Conservation (phyloP, 64 coral and sea anemone species). For the Stichodactyla mertensii region DNA sequence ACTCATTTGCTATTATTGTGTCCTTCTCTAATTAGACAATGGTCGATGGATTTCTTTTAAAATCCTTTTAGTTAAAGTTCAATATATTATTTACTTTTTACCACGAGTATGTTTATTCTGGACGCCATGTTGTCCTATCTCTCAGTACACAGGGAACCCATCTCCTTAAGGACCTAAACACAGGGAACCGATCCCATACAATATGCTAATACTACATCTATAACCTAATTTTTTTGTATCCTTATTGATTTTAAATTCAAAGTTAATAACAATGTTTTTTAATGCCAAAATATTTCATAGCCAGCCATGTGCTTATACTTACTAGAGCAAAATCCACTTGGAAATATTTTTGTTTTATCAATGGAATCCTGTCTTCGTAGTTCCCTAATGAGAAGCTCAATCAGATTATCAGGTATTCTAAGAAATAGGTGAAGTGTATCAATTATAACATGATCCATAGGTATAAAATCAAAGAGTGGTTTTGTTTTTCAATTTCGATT, state of each 20-base stretch:
- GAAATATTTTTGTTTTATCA: not conserved
- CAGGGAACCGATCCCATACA: too few relatives aligned
- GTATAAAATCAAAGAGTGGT: slow-evolving; percentile 33
- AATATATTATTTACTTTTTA: too few relatives aligned
- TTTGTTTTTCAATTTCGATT: slow-evolving; percentile 24
- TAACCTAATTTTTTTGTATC: slow-evolving; percentile 16
- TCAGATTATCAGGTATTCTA: slow-evolving; percentile 46
- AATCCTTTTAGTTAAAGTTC: too few relatives aligned
- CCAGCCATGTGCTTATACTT: slow-evolving; percentile 25
- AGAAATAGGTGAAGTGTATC: slow-evolving; percentile 26
- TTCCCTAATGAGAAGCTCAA: slow-evolving; percentile 39
- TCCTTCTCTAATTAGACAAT: too few relatives aligned
- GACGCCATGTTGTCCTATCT: too few relatives aligned
- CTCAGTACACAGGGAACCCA: too few relatives aligned
- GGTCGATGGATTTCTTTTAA: too few relatives aligned
- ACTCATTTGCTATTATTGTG: too few relatives aligned
- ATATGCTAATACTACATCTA: too few relatives aligned
- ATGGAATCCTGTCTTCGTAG: slow-evolving; percentile 23
- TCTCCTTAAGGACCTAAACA: too few relatives aligned
- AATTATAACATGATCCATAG: slow-evolving; percentile 47
- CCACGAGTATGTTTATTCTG: too few relatives aligned
- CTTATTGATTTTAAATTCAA: slow-evolving; percentile 14
- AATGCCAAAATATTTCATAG: slow-evolving; percentile 22
- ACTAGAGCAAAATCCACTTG: not conserved
- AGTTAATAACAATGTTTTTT: not conserved